phyloP scores from a whole-genome alignment of 1,140 invertebrate genomes.

The Artemia franciscana region DNA sequence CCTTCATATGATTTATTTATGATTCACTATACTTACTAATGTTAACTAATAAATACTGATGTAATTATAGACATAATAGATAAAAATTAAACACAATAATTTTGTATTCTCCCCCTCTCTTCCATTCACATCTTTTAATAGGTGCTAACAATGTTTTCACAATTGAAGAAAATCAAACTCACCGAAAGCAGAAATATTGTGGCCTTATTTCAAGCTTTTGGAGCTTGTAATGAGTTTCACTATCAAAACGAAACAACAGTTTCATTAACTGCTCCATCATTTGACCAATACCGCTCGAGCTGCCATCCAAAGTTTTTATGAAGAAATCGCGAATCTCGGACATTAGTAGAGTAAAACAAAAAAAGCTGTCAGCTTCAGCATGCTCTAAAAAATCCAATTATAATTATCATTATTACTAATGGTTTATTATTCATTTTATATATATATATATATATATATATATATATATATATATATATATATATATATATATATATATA shows the following conservation, averaged over 20 bases:
- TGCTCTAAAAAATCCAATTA: conserved; percentile 47
- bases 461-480: no score
- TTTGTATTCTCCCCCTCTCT: neutral
- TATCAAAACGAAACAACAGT: conserved; percentile 49
- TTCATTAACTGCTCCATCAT: conserved; percentile 56
- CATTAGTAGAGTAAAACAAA: conserved; percentile 93
- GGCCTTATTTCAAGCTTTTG: conserved; percentile 64
- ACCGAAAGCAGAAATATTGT: conserved; percentile 86
- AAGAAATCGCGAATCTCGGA: conserved; percentile 92
- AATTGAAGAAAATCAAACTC: no score
- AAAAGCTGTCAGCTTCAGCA: conserved; percentile 92
- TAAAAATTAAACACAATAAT: no score
- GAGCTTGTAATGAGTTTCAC: conserved; percentile 44
- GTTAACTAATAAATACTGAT: no score
- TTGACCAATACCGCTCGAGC: conserved; percentile 60
- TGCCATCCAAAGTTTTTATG: conserved; percentile 81
- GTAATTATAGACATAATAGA: no score
- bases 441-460: no score
- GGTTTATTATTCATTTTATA: neutral
- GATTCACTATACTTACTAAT: no score
- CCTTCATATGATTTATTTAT: no score
- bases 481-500: no score
- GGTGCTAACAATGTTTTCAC: no score
- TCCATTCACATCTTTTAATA: neutral
- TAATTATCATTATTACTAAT: conserved; percentile 6